A percentile compares a stretch with the other conserved stretches of the same genome.
Evolutionary conservation across 2,113 vertebrate genomes (phyloP).

Genomic region (Calidris pygmaea): DNA sequence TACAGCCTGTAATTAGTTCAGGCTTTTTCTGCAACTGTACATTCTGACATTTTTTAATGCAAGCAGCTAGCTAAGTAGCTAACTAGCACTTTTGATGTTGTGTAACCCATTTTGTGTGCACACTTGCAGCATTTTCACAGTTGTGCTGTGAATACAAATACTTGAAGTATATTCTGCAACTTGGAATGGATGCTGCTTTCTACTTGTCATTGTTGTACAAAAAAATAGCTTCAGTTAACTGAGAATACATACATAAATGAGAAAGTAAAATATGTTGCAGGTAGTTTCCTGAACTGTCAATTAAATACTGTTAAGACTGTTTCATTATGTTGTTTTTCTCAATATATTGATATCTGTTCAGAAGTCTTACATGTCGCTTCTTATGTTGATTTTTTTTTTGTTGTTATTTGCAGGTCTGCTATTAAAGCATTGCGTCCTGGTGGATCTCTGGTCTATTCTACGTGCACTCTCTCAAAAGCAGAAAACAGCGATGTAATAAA

Average conservation of each 20-base stretch:
- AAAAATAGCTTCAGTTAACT: not conserved
- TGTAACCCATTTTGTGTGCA: not conserved
- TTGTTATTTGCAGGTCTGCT: slow-evolving; percentile 81
- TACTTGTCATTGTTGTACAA: not conserved
- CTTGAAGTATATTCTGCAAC: not conserved
- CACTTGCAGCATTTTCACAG: not conserved
- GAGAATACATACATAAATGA: not conserved
- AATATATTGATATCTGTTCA: not conserved
- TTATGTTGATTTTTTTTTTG: not conserved
- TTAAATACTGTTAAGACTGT: not conserved
- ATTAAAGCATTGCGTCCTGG: slow-evolving; percentile 86
- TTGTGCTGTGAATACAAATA: not conserved
- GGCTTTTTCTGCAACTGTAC: not conserved
- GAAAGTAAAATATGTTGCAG: not conserved
- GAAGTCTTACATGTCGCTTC: not conserved
- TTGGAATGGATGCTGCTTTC: not conserved
- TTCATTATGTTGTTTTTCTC: not conserved
- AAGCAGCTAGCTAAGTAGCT: not conserved
- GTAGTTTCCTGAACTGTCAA: not conserved
- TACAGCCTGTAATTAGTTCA: not conserved
- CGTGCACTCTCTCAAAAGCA: slow-evolving; percentile 88
- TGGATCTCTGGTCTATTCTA: slow-evolving; percentile 90
- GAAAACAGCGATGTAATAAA: slow-evolving; percentile 88
- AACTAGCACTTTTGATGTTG: not conserved
- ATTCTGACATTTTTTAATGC: not conserved